Base-by-base conservation (phyloP, 2,888 invertebrate species). In the Epistrophe eligans region DNA sequence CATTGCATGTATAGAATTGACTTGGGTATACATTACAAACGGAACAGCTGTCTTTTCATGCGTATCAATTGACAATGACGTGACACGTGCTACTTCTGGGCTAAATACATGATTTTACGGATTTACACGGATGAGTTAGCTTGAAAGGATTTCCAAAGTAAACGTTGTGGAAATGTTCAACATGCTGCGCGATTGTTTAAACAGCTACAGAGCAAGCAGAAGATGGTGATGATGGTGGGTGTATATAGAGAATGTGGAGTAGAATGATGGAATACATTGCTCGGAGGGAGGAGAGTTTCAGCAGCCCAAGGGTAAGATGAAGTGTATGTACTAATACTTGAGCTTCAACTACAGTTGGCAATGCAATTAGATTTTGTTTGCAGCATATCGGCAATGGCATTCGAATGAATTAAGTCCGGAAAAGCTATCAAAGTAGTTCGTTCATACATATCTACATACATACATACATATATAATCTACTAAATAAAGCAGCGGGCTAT, bases 11-110 rank as follows among this genome's bases (percentile, higher is more conserved):
- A 52, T 67, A 52, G 38, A 24, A 64, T 35, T 45, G n/a, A 19
- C 17, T 50, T 50, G 50, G 50, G 15, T 67, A 55, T 58, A 79
- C 77, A 85, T 64, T 71, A 64, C 48, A 62, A 88, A 79, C 79
- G 79, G 83, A 88, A 79, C 83, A 88, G 79, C 76, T 88, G 87
- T 66, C 87, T 77, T 77, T 76, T 82, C 83, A 88, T 83, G 87
- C 87, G 87, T 88, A 79, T 76, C 83, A 88, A 88, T 88, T 88
- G 83, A 88, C 87, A 88, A 88, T 88, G 83, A 88, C 87, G 79
- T 77, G 87, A 88, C 87, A 88, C 87, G 87, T 88, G 87, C 83
- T 79, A 67, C 83, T 79, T 74, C 80, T 66, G 66, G 70, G 83
- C 79, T 88, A 88, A 83, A 88, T 88, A 82, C 82, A 79, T 79